These are phyloP conservation scores for Adela reaumurella DNA, from an alignment of 2,888 invertebrate genomes.

Conservation along the genomic window DNA sequence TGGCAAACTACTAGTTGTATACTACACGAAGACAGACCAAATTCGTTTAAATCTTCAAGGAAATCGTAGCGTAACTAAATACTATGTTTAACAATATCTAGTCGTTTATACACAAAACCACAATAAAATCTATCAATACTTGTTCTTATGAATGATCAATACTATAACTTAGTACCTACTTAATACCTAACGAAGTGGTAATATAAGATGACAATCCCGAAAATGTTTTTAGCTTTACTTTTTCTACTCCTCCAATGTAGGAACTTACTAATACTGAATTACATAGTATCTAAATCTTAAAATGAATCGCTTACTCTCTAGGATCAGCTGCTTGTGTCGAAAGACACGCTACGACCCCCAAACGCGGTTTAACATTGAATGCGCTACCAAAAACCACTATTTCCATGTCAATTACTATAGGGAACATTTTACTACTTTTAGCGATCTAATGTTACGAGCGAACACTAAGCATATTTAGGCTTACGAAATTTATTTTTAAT, in stretches of 20 bases:
- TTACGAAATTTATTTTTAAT: slow-evolving; percentile 49
- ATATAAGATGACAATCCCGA: slow-evolving; percentile 25
- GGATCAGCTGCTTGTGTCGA: too few relatives aligned
- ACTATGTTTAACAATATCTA: too few relatives aligned
- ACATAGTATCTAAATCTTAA: too few relatives aligned
- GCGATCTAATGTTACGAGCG: slow-evolving; percentile 38
- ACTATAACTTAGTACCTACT: not conserved
- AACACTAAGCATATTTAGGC: slow-evolving; percentile 42
- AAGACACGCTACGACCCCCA: slow-evolving; percentile 13
- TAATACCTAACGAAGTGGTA: not conserved
- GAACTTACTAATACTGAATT: not conserved
- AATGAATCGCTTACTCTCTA: too few relatives aligned
- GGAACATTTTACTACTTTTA: slow-evolving; percentile 64
- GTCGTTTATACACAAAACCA: not conserved
- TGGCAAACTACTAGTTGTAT: too few relatives aligned
- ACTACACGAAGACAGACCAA: too few relatives aligned
- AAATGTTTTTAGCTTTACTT: slow-evolving; percentile 38
- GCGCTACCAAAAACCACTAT: slow-evolving; percentile 54
- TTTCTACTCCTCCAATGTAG: slow-evolving; percentile 22
- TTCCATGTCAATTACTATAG: slow-evolving; percentile 83
- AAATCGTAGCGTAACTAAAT: too few relatives aligned
- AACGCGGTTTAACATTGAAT: slow-evolving; percentile 19
- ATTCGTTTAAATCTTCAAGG: too few relatives aligned
- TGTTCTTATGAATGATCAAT: not conserved
- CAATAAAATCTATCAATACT: not conserved